Base-by-base conservation (phyloP, 2,888 invertebrate species). In the Caenorhabditis auriculariae region DNA sequence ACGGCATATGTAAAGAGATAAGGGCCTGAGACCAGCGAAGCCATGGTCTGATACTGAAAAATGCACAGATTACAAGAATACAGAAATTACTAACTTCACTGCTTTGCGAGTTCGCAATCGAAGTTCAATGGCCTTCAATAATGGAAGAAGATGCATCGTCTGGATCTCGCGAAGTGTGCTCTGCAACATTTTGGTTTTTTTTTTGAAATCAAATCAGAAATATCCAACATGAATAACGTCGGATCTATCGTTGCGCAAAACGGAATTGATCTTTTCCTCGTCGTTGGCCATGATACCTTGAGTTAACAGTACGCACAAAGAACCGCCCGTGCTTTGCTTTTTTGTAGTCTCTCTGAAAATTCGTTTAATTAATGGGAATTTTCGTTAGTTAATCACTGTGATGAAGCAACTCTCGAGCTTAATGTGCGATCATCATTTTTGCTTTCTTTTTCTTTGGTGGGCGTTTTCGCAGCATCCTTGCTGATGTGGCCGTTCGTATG, bases 211-310 rank as follows among this genome's bases (percentile, higher is more conserved):
- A 41, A 19, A 4, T 12, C 23, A 26, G 4, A 4, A 4, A 19
- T 21, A 19, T 28, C 52, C 35, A 21, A 66, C 66, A 27, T 61
- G 49, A 29, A 67, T 64, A 21, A 61, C 48, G 27, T 55, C 59
- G 12, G 50, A 35, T 27, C 53, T 58, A 23, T 52, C 29, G 5
- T 54, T 56, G 35, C 50, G 45, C n/a, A 68, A 44, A 4, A 68
- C 68, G 3, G 59, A 39, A 39, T 65, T 60, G 5, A 68, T 54
- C 47, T 68, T 68, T 9, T 39, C 48, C 6, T 42, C 39, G 29
- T 68, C 68, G 28, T 68, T 68, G 12, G 68, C 64, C 68, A 64
- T 68, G 29, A 68, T 59, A 44, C 68, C 68, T 38, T 68, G 68
- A 17, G 68, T 62, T n/a, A 68, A 51, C 4, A 64, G 59, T 23